Percentiles rank a stretch among this genome's conserved stretches.
Conservation (phyloP, 2,888 invertebrate species). For the Chironomus riparius region DNA sequence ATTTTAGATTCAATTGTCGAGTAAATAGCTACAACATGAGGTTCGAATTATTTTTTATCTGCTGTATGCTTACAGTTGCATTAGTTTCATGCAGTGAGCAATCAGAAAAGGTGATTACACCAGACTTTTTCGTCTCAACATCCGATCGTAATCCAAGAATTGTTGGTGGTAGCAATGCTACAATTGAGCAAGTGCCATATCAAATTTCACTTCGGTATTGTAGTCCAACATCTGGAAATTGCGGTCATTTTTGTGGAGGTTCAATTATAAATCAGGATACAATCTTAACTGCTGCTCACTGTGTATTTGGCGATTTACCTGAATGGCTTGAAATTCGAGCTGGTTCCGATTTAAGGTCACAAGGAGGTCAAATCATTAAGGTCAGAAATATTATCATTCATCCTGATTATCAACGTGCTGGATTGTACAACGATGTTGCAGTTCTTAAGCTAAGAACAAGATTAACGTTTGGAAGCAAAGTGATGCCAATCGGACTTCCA, state of each 20-base stretch:
- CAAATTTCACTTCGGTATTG: not conserved
- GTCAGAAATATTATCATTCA: not conserved
- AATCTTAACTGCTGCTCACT: slow-evolving; percentile 11
- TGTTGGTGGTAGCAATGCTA: slow-evolving; percentile 8
- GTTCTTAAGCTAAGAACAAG: not conserved
- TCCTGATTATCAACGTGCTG: not conserved
- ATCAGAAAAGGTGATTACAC: not conserved
- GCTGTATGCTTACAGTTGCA: not conserved
- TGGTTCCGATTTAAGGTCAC: slow-evolving; percentile 15
- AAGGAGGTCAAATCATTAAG: slow-evolving; percentile 21
- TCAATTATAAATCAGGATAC: not conserved
- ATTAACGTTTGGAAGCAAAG: not conserved
- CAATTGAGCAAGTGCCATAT: slow-evolving; percentile 8
- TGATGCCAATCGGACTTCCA: slow-evolving; percentile 12
- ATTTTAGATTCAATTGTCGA: no score
- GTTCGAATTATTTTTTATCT: not conserved
- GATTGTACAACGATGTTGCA: slow-evolving; percentile 12
- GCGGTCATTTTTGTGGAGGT: slow-evolving; percentile 2
- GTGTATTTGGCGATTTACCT: not conserved
- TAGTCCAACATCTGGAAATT: not conserved
- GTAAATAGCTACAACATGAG: not conserved
- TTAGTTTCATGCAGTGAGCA: not conserved
- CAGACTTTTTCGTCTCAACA: not conserved
- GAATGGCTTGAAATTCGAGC: slow-evolving; percentile 4
- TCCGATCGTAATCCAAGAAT: not conserved